These are phyloP conservation scores for Drosophila takahashii DNA, from an alignment of 1,140 invertebrate genomes.

Conservation along the genomic window DNA sequence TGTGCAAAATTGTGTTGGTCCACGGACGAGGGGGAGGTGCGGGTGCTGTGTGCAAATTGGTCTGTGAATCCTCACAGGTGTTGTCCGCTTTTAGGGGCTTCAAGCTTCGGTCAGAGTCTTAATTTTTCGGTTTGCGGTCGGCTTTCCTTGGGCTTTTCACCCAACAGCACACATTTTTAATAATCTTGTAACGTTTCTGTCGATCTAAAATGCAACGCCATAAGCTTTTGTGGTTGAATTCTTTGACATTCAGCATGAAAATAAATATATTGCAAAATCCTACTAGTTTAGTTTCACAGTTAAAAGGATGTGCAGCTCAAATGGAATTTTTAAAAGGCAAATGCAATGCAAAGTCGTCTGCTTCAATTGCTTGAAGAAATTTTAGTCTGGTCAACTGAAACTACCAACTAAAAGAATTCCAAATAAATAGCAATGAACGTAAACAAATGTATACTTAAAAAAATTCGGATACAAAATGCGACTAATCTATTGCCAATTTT, in stretches of 20 bases:
- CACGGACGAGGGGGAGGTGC: constrained; percentile 20
- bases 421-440: constrained; percentile 25
- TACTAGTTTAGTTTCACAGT: neutral
- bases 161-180: constrained; percentile 9
- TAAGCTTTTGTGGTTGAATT: constrained; percentile 6
- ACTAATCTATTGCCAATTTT: constrained; percentile 85
- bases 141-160: neutral
- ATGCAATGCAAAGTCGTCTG: neutral
- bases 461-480: constrained; percentile 58
- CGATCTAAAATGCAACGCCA: constrained; percentile 3
- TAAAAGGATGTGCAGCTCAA: neutral
- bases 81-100: neutral
- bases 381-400: constrained; percentile 3
- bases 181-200: constrained; percentile 1
- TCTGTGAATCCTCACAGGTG: constrained; percentile 50
- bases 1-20: constrained; percentile 47
- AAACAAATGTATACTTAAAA: constrained; percentile 25
- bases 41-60: constrained; percentile 50
- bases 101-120: neutral
- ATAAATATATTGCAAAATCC: neutral
- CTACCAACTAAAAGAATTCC: neutral
- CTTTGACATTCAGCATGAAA: neutral
- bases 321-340: neutral
- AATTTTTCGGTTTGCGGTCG: constrained; percentile 22
- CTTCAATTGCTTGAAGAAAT: neutral